Conservation (phyloP, 2,113 vertebrate genomes). For the Atrichornis clamosus region DNA sequence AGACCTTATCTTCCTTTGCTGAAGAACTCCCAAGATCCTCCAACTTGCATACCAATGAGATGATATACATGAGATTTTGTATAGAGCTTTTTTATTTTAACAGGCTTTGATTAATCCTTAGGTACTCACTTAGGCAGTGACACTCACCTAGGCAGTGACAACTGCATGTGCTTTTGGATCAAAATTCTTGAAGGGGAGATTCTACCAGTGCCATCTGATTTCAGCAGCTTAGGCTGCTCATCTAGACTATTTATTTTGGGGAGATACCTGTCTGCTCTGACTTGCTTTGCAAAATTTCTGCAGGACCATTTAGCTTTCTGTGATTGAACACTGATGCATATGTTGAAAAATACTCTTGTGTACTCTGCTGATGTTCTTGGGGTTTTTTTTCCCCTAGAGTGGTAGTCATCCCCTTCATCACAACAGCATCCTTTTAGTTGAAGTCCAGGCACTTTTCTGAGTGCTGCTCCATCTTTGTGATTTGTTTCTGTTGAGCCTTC, state of each 20-base stretch:
- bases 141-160: no score
- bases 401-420: background rate
- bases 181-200: background rate
- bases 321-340: fast-evolving
- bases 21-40: background rate
- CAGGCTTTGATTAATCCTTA: background rate
- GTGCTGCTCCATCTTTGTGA: background rate
- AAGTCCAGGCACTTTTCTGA: background rate
- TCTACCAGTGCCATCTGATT: background rate
- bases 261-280: background rate
- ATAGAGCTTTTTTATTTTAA: background rate
- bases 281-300: background rate
- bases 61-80: background rate
- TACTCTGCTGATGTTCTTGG: background rate
- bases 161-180: background rate
- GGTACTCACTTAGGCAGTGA: no score
- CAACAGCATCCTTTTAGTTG: background rate
- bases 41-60: background rate
- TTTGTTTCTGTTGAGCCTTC: background rate
- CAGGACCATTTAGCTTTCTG: background rate
- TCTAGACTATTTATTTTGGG: background rate
- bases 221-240: background rate
- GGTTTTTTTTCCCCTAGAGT: background rate
- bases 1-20: background rate
- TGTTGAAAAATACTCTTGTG: background rate